Evolutionary conservation across 2,113 vertebrate species (phyloP).

Genomic region (Coracopsis vasa): DNA sequence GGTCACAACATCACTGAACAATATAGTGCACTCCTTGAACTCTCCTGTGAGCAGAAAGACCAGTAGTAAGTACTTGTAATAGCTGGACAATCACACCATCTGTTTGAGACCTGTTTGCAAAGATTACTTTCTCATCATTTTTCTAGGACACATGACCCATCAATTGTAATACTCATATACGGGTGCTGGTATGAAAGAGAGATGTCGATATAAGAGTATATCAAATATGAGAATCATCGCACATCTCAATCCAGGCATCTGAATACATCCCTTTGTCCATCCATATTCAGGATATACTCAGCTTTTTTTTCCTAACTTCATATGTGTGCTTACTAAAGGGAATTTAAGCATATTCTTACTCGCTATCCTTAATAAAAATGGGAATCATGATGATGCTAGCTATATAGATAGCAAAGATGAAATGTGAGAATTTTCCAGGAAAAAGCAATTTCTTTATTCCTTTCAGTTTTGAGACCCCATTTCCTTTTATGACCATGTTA

Average conservation of each 20-base stretch:
- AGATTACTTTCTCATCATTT: background rate
- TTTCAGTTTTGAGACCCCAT: background rate
- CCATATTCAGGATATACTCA: background rate
- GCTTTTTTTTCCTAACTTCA: background rate
- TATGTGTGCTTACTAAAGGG: background rate
- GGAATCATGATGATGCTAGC: background rate
- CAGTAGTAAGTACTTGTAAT: background rate
- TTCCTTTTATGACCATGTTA: background rate
- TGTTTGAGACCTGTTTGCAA: background rate
- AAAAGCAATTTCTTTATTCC: background rate
- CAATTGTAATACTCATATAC: background rate
- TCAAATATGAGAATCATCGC: background rate
- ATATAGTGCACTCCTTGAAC: constrained; percentile 80
- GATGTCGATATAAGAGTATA: background rate
- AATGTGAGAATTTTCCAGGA: background rate
- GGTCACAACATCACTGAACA: constrained; percentile 82
- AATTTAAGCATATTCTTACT: background rate
- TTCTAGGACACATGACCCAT: background rate
- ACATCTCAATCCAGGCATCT: background rate
- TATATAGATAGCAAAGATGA: background rate
- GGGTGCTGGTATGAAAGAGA: background rate
- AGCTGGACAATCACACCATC: background rate
- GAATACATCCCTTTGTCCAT: background rate
- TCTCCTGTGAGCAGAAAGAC: constrained; percentile 67
- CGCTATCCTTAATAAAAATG: background rate